phyloP scores from a whole-genome alignment of 2,113 vertebrate species.

The Myrmecobius fasciatus region DNA sequence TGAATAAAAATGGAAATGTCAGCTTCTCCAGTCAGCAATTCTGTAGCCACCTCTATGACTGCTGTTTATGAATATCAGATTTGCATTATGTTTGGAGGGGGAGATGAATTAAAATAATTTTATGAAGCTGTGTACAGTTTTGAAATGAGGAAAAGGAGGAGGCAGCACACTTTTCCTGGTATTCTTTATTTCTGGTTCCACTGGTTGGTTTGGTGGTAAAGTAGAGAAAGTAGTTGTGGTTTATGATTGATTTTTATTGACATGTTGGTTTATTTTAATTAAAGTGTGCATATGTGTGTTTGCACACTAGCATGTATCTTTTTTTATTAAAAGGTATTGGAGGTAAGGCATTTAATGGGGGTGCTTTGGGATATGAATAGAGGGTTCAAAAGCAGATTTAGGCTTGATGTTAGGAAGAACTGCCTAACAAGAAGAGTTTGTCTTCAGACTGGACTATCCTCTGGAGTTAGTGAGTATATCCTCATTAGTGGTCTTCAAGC shows the following conservation, averaged over 20 bases:
- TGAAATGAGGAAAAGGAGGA: neutral
- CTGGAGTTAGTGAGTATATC: neutral
- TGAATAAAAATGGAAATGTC: neutral
- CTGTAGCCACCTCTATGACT: neutral
- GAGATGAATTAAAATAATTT: neutral
- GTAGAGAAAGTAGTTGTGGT: neutral
- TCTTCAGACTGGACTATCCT: neutral
- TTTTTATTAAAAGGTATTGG: neutral
- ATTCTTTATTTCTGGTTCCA: conserved; percentile 30
- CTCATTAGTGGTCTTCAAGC: neutral
- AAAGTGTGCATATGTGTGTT: neutral
- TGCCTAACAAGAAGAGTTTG: neutral
- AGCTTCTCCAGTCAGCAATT: neutral
- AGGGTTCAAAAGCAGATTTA: neutral
- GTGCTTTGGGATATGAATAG: neutral
- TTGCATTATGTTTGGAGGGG: neutral
- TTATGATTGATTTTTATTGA: neutral
- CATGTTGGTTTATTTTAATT: neutral
- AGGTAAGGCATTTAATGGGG: neutral
- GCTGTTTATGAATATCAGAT: neutral
- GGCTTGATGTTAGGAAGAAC: neutral
- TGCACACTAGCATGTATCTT: neutral
- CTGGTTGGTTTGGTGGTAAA: conserved; percentile 24
- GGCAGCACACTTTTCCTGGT: neutral
- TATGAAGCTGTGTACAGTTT: neutral